Evolutionary conservation across 2,888 invertebrate genomes (phyloP).

Genomic region (Acholoe squamosa): DNA sequence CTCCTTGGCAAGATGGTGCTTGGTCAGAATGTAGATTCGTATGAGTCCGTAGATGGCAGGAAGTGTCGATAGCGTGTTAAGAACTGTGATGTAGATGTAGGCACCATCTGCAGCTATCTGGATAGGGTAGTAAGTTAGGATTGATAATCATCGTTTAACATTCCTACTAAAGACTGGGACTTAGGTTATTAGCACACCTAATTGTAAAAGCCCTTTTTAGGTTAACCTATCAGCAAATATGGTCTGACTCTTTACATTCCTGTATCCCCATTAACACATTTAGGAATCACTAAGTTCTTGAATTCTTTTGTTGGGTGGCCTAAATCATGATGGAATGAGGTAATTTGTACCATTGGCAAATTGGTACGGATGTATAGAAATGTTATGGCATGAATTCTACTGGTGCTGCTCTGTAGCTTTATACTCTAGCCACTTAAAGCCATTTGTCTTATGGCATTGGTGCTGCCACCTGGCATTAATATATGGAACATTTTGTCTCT

Average conservation of each 20-base stretch:
- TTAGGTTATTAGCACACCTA: not conserved
- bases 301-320: too few species aligned
- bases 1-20: not conserved
- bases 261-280: too few species aligned
- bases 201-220: not conserved
- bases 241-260: not conserved
- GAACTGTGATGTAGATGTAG: constrained; percentile 64
- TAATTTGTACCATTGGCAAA: too few species aligned
- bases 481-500: too few species aligned
- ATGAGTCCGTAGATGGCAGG: constrained; percentile 2
- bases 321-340: too few species aligned
- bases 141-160: not conserved
- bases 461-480: too few species aligned
- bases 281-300: too few species aligned
- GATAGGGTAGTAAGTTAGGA: not conserved
- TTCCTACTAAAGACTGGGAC: not conserved
- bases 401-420: too few species aligned
- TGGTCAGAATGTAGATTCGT: not conserved
- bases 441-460: too few species aligned
- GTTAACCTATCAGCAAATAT: not conserved
- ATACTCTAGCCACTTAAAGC: too few species aligned
- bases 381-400: too few species aligned
- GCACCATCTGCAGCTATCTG: constrained; percentile 27
- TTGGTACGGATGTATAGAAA: too few species aligned
- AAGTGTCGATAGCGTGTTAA: constrained; percentile 66